Base-by-base conservation (phyloP, 2,888 invertebrate species). In the Lepidonotus clava region DNA sequence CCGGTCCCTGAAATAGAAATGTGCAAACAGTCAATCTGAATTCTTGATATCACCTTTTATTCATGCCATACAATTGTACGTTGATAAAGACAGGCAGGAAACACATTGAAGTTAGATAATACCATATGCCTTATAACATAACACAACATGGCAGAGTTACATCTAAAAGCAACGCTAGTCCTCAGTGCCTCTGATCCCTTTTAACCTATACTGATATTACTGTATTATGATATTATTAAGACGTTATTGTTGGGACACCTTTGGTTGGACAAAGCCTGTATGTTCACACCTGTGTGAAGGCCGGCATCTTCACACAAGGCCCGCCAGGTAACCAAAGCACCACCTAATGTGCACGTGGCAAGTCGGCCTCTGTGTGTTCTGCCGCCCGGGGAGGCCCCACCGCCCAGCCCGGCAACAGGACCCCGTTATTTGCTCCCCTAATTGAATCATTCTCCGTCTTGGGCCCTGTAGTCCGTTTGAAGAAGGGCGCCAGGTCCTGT, bases 261-360 rank as follows among this genome's bases (percentile, higher is more conserved):
- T 61, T 61, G 28, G n/a, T n/a, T 28, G 28, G 1, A 71, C 24
- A 71, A 38, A 21, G 38, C 36, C 36, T 71, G 71, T 71, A 18
- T 71, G 71, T 71, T 71, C 71, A 71, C 71, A 71, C 71, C 71
- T 71, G 71, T 71, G 24, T 5, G 14, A 38, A 34, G 14, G 71
- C 14, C 71, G 71, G 71, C 38, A 38, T 71, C 71, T 36, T 71
- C 71, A 71, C 36, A 36, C 36, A n/a, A 8, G 21, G 8, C 36
- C 36, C 36, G 71, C 18, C 71, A 6, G 41, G 80, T 80, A 80
- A 80, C 51, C 80, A 80, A 46, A 80, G 46, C 8, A 11, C 46
- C 28, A 32, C 46, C 32, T 80, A 80, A 80, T 80, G 32, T 80
- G 80, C 80, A 80, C 80, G 80, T 80, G 46, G 80, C 28, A 32